Conservation (phyloP, 2,797 vertebrate genomes). For the Chelonia mydas region DNA sequence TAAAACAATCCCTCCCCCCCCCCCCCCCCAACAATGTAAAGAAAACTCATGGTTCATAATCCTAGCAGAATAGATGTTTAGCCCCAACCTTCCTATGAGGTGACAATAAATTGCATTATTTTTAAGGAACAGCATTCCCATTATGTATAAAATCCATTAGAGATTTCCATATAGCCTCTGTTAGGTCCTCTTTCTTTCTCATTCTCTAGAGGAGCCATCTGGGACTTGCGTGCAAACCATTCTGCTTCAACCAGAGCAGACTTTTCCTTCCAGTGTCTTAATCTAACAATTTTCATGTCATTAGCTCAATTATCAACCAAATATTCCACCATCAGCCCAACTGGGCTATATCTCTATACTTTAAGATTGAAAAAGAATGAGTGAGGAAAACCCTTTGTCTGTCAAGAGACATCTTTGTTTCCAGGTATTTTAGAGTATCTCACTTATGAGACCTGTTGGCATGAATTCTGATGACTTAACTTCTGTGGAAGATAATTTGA, state of each 20-base stretch:
- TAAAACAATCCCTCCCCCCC: neutral
- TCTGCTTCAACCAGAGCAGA: neutral
- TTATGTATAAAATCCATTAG: constrained; percentile 23
- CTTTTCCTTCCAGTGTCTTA: neutral
- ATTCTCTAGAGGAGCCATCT: neutral
- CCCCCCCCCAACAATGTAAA: neutral
- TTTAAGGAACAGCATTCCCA: constrained; percentile 32
- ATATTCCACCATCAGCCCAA: neutral
- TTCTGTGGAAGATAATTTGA: constrained; percentile 38
- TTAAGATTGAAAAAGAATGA: neutral
- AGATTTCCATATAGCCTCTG: neutral
- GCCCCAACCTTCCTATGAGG: neutral
- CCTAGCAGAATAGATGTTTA: neutral
- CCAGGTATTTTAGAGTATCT: constrained; percentile 46
- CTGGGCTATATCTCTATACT: neutral
- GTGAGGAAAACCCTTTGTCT: neutral
- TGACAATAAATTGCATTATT: neutral
- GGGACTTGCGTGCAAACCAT: neutral
- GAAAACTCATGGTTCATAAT: constrained; percentile 25
- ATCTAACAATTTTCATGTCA: neutral
- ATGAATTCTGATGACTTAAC: constrained; percentile 58
- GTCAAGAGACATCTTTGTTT: constrained; percentile 14
- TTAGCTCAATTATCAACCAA: neutral
- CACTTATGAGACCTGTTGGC: constrained; percentile 25
- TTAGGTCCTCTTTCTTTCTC: neutral